Conservation (phyloP, 1,140 invertebrate genomes). For the Anoplolepis gracilipes region DNA sequence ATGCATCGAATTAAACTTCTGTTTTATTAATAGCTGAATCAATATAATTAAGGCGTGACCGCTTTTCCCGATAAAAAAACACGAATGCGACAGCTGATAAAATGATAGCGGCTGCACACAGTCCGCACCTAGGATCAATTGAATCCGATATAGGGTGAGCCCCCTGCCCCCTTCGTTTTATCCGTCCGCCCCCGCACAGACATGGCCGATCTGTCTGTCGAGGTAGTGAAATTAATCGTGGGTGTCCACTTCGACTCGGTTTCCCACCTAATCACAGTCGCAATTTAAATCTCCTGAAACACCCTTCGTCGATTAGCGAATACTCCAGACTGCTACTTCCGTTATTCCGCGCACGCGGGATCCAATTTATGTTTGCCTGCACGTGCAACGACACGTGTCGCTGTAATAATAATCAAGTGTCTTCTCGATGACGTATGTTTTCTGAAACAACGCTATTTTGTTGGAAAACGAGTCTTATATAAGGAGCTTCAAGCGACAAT, state of each 20-base stretch:
- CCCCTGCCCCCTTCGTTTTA: background rate
- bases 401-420: constrained; percentile 23
- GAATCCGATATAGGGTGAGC: constrained; percentile 44
- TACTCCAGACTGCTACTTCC: constrained; percentile 45
- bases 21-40: constrained; percentile 12
- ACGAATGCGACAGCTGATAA: constrained; percentile 18
- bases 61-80: constrained; percentile 4
- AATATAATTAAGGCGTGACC: constrained; percentile 19
- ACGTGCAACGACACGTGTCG: constrained; percentile 18
- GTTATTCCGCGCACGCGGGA: background rate
- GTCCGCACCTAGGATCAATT: constrained; percentile 72
- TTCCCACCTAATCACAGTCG: constrained; percentile 78
- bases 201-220: constrained; percentile 53
- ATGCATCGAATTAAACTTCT: background rate
- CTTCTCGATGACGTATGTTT: background rate
- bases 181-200: background rate
- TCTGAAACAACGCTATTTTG: background rate
- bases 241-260: constrained; percentile 72
- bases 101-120: constrained; percentile 20
- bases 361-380: constrained; percentile 17
- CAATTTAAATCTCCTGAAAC: constrained; percentile 61
- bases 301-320: constrained; percentile 56
- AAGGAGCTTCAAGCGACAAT: too few relatives aligned
- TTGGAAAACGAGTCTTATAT: background rate
- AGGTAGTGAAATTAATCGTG: constrained; percentile 76